A percentile compares a stretch with the other conserved stretches of the same genome.
Evolutionary conservation across 2,797 vertebrate species (phyloP).

Genomic region (Sphenopsis melanotis): DNA sequence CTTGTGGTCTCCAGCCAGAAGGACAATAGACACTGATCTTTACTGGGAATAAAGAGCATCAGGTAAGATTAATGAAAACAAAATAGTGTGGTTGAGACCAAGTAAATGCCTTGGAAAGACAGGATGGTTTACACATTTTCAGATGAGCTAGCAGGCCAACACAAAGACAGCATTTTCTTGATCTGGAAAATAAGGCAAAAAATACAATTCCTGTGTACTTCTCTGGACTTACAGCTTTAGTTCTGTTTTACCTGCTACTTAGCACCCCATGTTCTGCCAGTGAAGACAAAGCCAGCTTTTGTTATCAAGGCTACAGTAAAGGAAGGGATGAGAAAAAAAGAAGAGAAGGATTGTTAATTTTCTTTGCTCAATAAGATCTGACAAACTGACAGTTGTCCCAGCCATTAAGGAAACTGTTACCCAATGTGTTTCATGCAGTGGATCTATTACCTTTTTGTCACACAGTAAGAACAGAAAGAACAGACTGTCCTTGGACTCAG

Average conservation of each 20-base stretch:
- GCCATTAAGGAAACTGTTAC: background rate
- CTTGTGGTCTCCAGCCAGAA: background rate
- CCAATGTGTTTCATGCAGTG: background rate
- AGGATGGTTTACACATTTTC: background rate
- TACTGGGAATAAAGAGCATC: background rate
- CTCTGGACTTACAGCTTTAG: background rate
- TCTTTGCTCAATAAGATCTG: background rate
- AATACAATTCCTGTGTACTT: background rate
- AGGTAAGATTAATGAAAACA: background rate
- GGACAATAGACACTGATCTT: background rate
- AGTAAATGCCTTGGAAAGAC: background rate
- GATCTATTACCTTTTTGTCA: background rate
- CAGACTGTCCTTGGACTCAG: background rate
- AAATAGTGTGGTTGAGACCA: background rate
- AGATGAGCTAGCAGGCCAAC: background rate
- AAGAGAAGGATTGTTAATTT: background rate
- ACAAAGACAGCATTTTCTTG: background rate
- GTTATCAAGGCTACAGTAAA: background rate
- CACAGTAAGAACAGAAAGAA: background rate
- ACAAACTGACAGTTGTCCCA: background rate
- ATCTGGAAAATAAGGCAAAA: background rate
- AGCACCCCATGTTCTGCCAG: background rate
- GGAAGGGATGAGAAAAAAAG: background rate
- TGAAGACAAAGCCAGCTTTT: background rate
- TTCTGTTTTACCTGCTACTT: background rate